Conservation (phyloP, 2,113 vertebrate genomes). For the Craseonycteris thonglongyai region DNA sequence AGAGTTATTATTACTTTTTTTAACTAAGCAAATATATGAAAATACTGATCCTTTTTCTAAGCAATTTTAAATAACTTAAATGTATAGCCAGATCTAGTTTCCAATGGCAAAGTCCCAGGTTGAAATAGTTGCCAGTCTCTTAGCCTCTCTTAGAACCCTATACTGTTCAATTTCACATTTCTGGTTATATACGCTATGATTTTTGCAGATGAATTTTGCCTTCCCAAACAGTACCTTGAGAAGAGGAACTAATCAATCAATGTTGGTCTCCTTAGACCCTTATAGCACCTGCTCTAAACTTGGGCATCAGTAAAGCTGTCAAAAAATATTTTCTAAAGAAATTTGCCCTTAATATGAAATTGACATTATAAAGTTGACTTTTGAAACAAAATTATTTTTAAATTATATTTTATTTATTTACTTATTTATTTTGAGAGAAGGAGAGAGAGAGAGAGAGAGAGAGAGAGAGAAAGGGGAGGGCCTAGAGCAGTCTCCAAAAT, state of each 20-base stretch:
- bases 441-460: too few relatives aligned
- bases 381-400: too few relatives aligned
- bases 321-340: background rate
- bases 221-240: background rate
- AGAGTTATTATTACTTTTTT: background rate
- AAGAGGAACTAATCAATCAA: background rate
- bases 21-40: background rate
- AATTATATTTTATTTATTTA: too few relatives aligned
- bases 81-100: background rate
- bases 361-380: background rate
- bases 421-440: too few relatives aligned
- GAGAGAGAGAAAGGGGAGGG: too few relatives aligned
- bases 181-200: background rate
- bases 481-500: too few relatives aligned
- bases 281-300: rapidly evolving
- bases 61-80: background rate
- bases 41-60: background rate
- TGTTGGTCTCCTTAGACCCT: background rate
- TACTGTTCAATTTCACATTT: background rate
- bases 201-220: background rate
- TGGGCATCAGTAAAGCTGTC: rapidly evolving
- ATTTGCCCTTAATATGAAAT: background rate
- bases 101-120: background rate
- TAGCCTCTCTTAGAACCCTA: background rate
- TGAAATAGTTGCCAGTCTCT: background rate